Evolutionary conservation across 2,797 vertebrate genomes (phyloP).

Genomic region (Chrosomus eos): DNA sequence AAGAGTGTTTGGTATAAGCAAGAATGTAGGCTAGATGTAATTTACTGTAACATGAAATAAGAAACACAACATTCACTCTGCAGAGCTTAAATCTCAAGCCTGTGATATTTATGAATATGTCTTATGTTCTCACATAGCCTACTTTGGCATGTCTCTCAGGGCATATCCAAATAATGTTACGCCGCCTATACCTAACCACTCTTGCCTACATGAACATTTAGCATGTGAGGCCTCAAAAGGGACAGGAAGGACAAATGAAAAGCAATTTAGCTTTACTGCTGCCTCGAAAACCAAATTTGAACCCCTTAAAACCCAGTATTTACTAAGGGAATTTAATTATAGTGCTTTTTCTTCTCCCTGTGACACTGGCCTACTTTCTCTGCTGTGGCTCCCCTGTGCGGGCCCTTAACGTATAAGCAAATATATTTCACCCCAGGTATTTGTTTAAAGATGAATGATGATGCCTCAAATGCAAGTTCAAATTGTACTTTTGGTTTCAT

Average conservation of each 20-base stretch:
- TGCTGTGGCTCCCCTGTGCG: constrained; percentile 55
- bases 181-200: constrained; percentile 27
- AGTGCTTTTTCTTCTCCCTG: constrained; percentile 55
- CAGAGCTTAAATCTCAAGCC: constrained; percentile 7
- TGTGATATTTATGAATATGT: constrained; percentile 31
- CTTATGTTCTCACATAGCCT: constrained; percentile 25
- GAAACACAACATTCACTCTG: neutral
- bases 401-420: constrained; percentile 63
- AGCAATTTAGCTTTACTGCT: constrained; percentile 62
- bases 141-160: constrained; percentile 35
- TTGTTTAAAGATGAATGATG: constrained; percentile 72
- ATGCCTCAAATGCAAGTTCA: constrained; percentile 27
- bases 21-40: constrained; percentile 5
- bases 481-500: constrained; percentile 42
- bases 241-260: constrained; percentile 59
- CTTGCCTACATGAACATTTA: constrained; percentile 31
- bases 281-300: constrained; percentile 64
- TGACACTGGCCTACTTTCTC: constrained; percentile 64
- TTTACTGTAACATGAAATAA: constrained; percentile 27
- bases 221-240: constrained; percentile 36
- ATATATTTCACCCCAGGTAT: constrained; percentile 65
- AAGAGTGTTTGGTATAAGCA: neutral
- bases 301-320: constrained; percentile 64
- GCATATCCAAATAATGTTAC: constrained; percentile 37
- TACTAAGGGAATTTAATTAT: constrained; percentile 69